Base-by-base conservation (phyloP, 2,888 invertebrate species). In the Ecliptopera silaceata region DNA sequence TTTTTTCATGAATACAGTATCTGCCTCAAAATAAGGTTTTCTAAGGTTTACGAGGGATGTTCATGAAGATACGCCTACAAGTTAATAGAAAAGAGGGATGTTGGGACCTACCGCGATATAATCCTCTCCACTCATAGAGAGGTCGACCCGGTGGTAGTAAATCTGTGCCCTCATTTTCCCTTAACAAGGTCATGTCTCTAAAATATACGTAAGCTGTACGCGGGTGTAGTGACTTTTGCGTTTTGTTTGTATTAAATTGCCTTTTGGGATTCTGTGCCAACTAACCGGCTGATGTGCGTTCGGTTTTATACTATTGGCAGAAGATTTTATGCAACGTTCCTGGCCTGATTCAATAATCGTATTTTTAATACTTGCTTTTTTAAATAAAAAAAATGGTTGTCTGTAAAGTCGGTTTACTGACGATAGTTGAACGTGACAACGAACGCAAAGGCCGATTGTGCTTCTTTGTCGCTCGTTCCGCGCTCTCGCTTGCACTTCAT, bases 21-120 rank as follows among this genome's bases (percentile, higher is more conserved):
- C 32, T 42, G 32, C 32, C 17, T 15, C 26, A 22, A 43, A 42
- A 41, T 31, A 39, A 32, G 22, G 42, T 31, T 15, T 34, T n/a
- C 18, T 44, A 29, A 44, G 38, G 36, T 51, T 51, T 38, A 51
- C 51, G 43, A 50, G 50, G 32, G 42, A 10, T 32, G 49, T 42
- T 50, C 41, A 50, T 34, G 49, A 22, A 50, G 49, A 50, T 50
- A 49, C 48, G 47, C 47, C 38, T 49, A 12, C 41, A 18, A 49
- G 49, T 13, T 50, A 51, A 51, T 51, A 36, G 50, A 34, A 51
- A 43, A 51, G 26, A 43, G 34, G 22, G 43, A 38, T 36, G 29
- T 18, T 31, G 5, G 18, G 29, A 10, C 38, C 15, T 11, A 51
- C 43, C 44, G 44, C n/a, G n/a, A 29, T 13, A 20, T 52, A 53